A percentile compares a stretch with the other conserved stretches of the same genome.
Evolutionary conservation across 2,888 invertebrate species (phyloP).

Genomic region (Tortrix viridana): DNA sequence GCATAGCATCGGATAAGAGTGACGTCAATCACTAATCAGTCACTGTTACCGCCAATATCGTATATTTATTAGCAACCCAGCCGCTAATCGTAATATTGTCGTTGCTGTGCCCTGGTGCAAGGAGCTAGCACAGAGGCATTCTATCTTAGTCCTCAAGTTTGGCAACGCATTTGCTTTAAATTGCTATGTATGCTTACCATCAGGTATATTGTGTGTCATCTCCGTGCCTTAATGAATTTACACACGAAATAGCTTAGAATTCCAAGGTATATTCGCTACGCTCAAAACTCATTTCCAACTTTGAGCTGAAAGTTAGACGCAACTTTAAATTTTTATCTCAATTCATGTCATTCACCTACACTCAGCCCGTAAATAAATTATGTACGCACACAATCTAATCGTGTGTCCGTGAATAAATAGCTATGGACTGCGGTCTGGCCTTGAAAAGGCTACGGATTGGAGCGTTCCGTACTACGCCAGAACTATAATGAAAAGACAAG

Average conservation of each 20-base stretch:
- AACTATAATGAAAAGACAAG: neutral
- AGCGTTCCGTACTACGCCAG: conserved; percentile 18
- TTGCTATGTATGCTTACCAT: no score
- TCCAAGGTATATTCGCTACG: neutral
- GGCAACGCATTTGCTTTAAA: no score
- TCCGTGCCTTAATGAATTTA: no score
- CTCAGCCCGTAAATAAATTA: conserved; percentile 24
- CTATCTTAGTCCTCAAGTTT: no score
- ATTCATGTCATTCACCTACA: conserved; percentile 34
- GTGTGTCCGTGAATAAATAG: conserved; percentile 23
- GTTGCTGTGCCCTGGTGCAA: no score
- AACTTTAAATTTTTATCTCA: conserved; percentile 27
- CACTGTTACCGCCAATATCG: no score
- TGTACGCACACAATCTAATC: conserved; percentile 30
- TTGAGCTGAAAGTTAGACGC: neutral
- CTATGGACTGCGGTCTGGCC: conserved; percentile 22
- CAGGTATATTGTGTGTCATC: no score
- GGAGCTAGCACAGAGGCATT: no score
- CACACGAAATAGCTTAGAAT: neutral
- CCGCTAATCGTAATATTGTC: no score
- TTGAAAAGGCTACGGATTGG: conserved; percentile 32
- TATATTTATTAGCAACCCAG: no score
- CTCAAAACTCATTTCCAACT: conserved; percentile 6
- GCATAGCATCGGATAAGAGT: no score
- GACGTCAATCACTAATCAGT: no score